These are phyloP conservation scores for Nycteola revayana DNA, from an alignment of 2,888 invertebrate genomes.

Conservation along the genomic window DNA sequence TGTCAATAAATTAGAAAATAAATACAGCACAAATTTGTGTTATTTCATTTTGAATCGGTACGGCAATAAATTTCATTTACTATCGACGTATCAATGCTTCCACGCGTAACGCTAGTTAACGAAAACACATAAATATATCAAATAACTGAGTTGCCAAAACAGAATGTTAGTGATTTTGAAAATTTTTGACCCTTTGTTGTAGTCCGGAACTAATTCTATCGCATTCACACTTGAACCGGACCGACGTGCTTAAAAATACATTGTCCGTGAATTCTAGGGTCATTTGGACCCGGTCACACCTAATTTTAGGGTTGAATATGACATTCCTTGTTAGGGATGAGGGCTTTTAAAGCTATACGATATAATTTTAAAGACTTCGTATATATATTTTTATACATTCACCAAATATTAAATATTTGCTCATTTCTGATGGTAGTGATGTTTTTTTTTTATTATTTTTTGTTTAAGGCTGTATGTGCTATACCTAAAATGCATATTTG, in stretches of 20 bases:
- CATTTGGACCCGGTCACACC: conserved; percentile 67
- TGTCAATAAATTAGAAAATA: conserved; percentile 1
- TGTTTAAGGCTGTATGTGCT: too few species aligned
- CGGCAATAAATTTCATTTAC: conserved; percentile 21
- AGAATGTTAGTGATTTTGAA: conserved; percentile 51
- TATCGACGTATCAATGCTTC: conserved; percentile 43
- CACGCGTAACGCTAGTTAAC: conserved; percentile 51
- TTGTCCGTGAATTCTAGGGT: conserved; percentile 72
- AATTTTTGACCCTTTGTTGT: conserved; percentile 70
- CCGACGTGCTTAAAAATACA: conserved; percentile 72
- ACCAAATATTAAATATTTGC: too few species aligned
- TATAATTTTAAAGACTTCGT: too few species aligned
- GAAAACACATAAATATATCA: conserved; percentile 64
- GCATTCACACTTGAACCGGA: conserved; percentile 69
- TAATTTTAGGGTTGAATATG: conserved; percentile 56
- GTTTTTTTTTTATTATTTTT: too few species aligned
- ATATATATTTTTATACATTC: too few species aligned
- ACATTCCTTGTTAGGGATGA: conserved; percentile 18
- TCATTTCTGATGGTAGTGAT: too few species aligned
- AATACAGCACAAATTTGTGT: neutral
- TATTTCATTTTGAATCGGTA: conserved; percentile 3
- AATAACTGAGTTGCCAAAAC: conserved; percentile 48
- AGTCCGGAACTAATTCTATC: conserved; percentile 68
- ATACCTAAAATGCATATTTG: too few species aligned
- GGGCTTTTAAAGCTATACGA: too few species aligned